These are phyloP conservation scores for Autographa gamma DNA, from an alignment of 2,888 invertebrate genomes.

Conservation along the genomic window DNA sequence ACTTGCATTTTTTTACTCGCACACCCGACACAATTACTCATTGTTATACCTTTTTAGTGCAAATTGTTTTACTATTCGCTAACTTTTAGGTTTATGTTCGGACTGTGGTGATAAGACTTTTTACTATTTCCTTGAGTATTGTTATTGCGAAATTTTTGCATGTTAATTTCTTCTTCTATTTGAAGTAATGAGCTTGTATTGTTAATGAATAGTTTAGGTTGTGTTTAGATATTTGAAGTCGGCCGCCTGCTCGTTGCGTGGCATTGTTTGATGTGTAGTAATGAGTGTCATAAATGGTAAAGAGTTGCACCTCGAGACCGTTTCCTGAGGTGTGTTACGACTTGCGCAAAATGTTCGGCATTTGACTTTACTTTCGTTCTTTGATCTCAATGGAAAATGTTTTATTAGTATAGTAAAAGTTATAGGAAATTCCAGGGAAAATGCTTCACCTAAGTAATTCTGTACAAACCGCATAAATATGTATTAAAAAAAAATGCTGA, in stretches of 20 bases:
- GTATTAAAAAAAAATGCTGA: too few relatives aligned
- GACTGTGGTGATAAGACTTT: conserved; percentile 40
- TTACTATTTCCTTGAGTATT: conserved; percentile 44
- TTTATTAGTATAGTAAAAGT: conserved; percentile 44
- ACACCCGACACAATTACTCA: conserved; percentile 62
- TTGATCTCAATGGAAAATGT: conserved; percentile 42
- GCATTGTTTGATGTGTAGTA: conserved; percentile 51
- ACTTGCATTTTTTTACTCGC: conserved; percentile 49
- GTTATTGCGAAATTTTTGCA: conserved; percentile 41
- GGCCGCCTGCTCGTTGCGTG: conserved; percentile 37
- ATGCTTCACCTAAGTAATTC: not conserved
- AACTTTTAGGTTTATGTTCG: conserved; percentile 52
- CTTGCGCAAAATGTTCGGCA: conserved; percentile 39
- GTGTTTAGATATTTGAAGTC: conserved; percentile 43
- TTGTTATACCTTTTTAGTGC: conserved; percentile 70
- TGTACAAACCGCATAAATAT: not conserved
- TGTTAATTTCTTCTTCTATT: conserved; percentile 44
- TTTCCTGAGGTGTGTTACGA: conserved; percentile 47
- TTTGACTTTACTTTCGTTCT: conserved; percentile 47
- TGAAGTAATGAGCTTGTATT: conserved; percentile 50
- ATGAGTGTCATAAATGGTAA: conserved; percentile 37
- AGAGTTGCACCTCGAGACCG: conserved; percentile 44
- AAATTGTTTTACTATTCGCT: conserved; percentile 69
- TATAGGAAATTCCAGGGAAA: conserved; percentile 19
- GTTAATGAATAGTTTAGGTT: conserved; percentile 44